phyloP scores from a whole-genome alignment of 2,797 vertebrate genomes.

The Spinibarbus caldwelli region DNA sequence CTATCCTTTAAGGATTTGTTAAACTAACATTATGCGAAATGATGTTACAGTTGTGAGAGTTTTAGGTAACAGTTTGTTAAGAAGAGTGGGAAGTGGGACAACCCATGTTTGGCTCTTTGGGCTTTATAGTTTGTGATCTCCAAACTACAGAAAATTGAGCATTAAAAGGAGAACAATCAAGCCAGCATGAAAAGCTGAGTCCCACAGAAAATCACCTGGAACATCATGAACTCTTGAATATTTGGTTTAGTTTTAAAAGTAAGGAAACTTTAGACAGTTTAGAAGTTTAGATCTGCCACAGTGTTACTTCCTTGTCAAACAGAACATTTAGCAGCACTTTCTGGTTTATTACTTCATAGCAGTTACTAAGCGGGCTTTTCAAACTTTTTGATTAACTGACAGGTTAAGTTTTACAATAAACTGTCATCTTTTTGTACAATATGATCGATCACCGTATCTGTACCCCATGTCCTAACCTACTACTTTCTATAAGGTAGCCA shows the following conservation, averaged over 20 bases:
- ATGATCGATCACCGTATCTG: neutral
- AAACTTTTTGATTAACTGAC: constrained; percentile 2
- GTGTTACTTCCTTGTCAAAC: neutral
- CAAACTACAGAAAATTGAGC: neutral
- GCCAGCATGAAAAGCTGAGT: neutral
- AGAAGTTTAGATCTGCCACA: neutral
- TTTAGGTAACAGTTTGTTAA: neutral
- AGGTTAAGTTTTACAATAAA: neutral
- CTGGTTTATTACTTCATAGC: neutral
- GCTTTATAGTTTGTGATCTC: neutral
- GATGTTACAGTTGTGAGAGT: neutral
- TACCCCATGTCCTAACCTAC: neutral
- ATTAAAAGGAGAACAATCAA: neutral
- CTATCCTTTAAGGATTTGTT: too few species aligned
- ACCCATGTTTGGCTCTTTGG: neutral
- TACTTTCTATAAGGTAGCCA: neutral
- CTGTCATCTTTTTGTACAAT: neutral
- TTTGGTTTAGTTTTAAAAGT: neutral
- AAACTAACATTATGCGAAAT: neutral
- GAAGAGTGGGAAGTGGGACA: neutral
- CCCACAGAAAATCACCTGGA: neutral
- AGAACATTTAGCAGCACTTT: neutral
- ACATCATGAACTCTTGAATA: neutral
- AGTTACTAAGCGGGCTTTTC: neutral
- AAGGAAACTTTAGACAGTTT: neutral